A percentile compares a stretch with the other conserved stretches of the same genome.
Evolutionary conservation across 2,888 invertebrate genomes (phyloP).

Genomic region (Oscheius sp.): DNA sequence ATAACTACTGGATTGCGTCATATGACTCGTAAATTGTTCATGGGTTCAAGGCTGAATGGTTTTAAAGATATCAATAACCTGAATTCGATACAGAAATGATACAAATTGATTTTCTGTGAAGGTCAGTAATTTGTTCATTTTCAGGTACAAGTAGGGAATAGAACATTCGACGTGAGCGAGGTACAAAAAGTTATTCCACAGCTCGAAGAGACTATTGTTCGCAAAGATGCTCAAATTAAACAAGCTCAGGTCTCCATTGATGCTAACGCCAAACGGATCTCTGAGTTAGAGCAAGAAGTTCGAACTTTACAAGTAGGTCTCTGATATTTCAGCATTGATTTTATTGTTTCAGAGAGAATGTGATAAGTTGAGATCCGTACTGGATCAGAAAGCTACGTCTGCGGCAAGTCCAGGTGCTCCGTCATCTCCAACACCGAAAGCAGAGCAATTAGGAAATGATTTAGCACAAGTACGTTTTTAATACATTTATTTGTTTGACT

Average conservation of each 20-base stretch:
- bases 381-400: slow-evolving; percentile 72
- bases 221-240: slow-evolving; percentile 59
- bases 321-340: background rate
- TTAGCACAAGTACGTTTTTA: slow-evolving; percentile 64
- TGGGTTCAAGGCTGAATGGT: too few species aligned
- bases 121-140: background rate
- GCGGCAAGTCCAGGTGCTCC: slow-evolving; percentile 56
- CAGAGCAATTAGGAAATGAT: slow-evolving; percentile 70
- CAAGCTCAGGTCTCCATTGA: slow-evolving; percentile 67
- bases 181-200: slow-evolving; percentile 69
- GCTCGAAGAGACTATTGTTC: slow-evolving; percentile 47
- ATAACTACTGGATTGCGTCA: too few species aligned
- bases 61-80: too few species aligned
- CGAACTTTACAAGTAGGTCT: slow-evolving; percentile 62
- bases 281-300: slow-evolving; percentile 72
- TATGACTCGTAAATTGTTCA: too few species aligned
- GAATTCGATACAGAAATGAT: too few species aligned
- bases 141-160: slow-evolving; percentile 63
- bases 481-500: background rate
- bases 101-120: background rate
- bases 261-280: slow-evolving; percentile 69
- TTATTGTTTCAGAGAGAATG: slow-evolving; percentile 68
- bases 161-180: slow-evolving; percentile 67
- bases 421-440: slow-evolving; percentile 46
- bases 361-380: slow-evolving; percentile 73